Percentiles rank a stretch among this genome's conserved stretches.
Evolutionary conservation across 1,140 invertebrate species (phyloP).

Genomic region (Apocrypta bakeri): DNA sequence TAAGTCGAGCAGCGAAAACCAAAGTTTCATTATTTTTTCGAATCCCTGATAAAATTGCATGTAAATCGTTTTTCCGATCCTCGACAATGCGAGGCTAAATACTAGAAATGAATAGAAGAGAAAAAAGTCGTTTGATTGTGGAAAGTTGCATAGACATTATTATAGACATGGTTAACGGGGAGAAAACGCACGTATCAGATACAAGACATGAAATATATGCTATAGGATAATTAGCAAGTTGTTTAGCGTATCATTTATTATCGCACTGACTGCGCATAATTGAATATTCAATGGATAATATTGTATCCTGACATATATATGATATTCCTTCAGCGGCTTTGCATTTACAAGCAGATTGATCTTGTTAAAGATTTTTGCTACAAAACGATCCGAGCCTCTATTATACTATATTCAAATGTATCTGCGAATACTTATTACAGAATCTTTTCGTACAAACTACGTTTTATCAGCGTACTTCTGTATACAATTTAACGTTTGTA

Average conservation of each 20-base stretch:
- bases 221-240: conserved; percentile 7
- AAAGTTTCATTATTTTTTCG: not conserved
- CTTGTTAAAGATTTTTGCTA: not conserved
- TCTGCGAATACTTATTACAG: no score
- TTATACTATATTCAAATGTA: no score
- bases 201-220: not conserved
- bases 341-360: not conserved
- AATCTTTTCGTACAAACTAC: no score
- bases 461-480: no score
- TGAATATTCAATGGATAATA: conserved; percentile 30
- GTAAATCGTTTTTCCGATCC: not conserved
- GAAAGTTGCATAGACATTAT: conserved; percentile 10
- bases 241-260: conserved; percentile 20
- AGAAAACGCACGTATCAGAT: not conserved
- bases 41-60: no score
- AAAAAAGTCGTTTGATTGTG: conserved; percentile 20
- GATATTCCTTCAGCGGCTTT: not conserved
- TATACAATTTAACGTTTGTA: no score
- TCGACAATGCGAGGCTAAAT: not conserved
- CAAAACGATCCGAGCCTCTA: not conserved
- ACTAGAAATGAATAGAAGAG: not conserved
- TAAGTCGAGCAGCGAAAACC: not conserved
- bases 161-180: not conserved
- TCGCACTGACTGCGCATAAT: not conserved
- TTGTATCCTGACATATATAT: not conserved